Conservation (phyloP, 2,888 invertebrate genomes). For the Cataglyphis livida region DNA sequence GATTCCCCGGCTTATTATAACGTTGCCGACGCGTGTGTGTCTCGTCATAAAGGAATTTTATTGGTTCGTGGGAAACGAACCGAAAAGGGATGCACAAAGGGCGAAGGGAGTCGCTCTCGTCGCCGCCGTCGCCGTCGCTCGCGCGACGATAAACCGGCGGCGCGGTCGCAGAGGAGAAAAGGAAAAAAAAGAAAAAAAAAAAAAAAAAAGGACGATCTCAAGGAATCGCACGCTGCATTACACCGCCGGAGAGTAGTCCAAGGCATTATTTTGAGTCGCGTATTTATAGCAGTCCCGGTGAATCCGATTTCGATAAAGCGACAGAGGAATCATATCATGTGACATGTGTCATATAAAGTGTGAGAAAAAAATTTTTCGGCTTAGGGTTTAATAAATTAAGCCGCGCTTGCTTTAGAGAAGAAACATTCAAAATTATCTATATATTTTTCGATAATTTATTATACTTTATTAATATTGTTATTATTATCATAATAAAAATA, state of each 20-base stretch:
- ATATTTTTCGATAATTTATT: neutral
- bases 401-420: neutral
- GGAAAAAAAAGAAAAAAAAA: neutral
- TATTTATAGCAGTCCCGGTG: slow-evolving; percentile 39
- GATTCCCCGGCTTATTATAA: slow-evolving; percentile 51
- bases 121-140: slow-evolving; percentile 16
- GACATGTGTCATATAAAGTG: neutral
- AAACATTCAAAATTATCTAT: neutral
- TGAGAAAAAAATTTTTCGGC: neutral
- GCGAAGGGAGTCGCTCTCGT: slow-evolving; percentile 25
- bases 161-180: neutral
- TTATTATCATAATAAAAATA: neutral
- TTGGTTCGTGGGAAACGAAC: slow-evolving; percentile 49
- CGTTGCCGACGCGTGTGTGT: slow-evolving; percentile 28
- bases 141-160: slow-evolving; percentile 31
- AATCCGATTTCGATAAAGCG: slow-evolving; percentile 35
- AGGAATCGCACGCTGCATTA: slow-evolving; percentile 53
- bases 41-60: slow-evolving; percentile 50
- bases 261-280: slow-evolving; percentile 49
- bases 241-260: slow-evolving; percentile 17
- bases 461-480: neutral
- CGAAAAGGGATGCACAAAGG: slow-evolving; percentile 44
- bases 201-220: slow-evolving; percentile 45
- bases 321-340: slow-evolving; percentile 23
- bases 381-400: neutral